Evolutionary conservation across 2,888 invertebrate genomes (phyloP).

Genomic region (Ephialtes manifestator): DNA sequence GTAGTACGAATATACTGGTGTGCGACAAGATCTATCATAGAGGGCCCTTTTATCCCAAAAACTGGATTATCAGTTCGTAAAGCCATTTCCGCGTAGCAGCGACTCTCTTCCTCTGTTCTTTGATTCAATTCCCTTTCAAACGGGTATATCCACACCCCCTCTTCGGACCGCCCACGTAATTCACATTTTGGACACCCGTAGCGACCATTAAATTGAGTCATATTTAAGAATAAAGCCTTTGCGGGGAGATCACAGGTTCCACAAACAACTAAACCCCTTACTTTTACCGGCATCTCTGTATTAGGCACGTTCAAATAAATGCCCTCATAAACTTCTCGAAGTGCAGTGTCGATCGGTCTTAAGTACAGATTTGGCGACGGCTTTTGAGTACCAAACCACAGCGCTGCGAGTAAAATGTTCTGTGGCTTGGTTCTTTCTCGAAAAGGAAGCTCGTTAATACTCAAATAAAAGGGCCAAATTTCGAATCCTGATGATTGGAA

Average conservation of each 20-base stretch:
- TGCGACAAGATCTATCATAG: too few species aligned
- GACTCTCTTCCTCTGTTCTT: constrained; percentile 31
- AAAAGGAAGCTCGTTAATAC: constrained; percentile 21
- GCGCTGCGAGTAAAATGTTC: constrained; percentile 52
- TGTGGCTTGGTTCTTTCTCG: constrained; percentile 36
- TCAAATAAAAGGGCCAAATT: constrained; percentile 65
- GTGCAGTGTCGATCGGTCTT: not conserved
- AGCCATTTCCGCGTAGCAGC: not conserved
- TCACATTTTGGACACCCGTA: constrained; percentile 50
- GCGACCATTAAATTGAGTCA: constrained; percentile 43
- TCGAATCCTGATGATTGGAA: constrained; percentile 64
- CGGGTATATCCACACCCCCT: constrained; percentile 11
- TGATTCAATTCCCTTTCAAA: not conserved
- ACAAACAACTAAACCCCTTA: constrained; percentile 35
- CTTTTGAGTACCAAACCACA: constrained; percentile 43
- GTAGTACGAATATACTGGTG: too few species aligned
- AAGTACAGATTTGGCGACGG: constrained; percentile 41
- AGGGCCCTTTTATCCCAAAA: constrained; percentile 65
- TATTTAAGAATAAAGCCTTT: constrained; percentile 55
- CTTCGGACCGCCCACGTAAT: not conserved
- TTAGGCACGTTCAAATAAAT: constrained; percentile 16
- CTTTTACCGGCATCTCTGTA: not conserved
- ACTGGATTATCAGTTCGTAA: not conserved
- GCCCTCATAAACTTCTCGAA: constrained; percentile 15
- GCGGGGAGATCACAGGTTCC: constrained; percentile 56